Evolutionary conservation across 2,113 vertebrate species (phyloP).

Genomic region (Cettia cetti): DNA sequence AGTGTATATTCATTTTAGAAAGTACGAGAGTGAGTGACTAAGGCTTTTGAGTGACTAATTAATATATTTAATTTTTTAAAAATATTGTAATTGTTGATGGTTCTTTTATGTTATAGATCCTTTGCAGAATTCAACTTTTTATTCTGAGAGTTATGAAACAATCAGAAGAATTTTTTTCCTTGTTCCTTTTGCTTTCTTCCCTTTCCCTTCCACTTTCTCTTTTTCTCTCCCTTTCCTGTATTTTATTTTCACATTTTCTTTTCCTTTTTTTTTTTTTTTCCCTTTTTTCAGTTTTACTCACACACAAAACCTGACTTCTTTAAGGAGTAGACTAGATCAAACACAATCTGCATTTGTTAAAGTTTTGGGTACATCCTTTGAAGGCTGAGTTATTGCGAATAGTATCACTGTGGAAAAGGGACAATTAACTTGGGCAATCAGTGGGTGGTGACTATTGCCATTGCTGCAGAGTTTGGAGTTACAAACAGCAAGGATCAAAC

Average conservation of each 20-base stretch:
- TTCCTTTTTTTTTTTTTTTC: background rate
- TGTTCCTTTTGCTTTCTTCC: background rate
- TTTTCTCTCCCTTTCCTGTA: background rate
- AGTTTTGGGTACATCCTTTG: slow-evolving; percentile 9
- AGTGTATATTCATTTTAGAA: background rate
- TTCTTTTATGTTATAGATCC: background rate
- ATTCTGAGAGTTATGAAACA: background rate
- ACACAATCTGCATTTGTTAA: background rate
- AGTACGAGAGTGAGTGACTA: background rate
- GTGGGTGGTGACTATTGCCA: background rate
- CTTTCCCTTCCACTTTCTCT: background rate
- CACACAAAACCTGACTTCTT: background rate
- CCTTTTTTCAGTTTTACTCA: background rate
- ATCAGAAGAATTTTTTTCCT: background rate
- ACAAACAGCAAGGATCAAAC: slow-evolving; percentile 39
- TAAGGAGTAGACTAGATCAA: background rate
- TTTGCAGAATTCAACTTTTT: background rate
- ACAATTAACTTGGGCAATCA: slow-evolving; percentile 19
- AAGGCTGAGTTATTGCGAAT: background rate
- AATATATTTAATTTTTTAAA: background rate
- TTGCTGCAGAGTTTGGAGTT: slow-evolving; percentile 46
- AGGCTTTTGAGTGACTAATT: background rate
- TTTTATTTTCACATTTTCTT: background rate
- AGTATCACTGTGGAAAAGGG: background rate
- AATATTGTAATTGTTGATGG: background rate